phyloP scores from a whole-genome alignment of 2,797 vertebrate genomes.

The Uromys caudimaculatus region DNA sequence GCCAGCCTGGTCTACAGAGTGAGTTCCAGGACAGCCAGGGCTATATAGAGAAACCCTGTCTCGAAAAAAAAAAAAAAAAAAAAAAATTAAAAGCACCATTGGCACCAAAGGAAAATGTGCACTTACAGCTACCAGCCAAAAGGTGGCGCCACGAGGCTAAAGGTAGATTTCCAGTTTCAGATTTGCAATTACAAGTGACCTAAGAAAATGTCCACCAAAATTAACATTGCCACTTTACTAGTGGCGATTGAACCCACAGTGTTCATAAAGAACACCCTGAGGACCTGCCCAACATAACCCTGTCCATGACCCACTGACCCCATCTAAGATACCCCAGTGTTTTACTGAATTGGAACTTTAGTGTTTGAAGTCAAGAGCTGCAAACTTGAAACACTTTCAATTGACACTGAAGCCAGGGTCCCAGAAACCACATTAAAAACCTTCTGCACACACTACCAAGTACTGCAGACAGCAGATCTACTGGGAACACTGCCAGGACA shows the following conservation, averaged over 20 bases:
- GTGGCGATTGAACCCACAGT: neutral
- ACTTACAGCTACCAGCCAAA: conserved; percentile 59
- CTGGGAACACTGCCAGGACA: rapidly evolving
- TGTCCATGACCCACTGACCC: too few relatives aligned
- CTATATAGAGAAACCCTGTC: too few relatives aligned
- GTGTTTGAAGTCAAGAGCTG: neutral
- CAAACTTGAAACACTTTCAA: neutral
- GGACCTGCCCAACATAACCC: neutral
- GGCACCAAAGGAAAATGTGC: neutral
- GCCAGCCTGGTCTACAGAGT: too few relatives aligned
- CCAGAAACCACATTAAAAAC: neutral
- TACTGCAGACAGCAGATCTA: neutral
- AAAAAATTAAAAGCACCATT: neutral
- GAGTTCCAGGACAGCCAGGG: too few relatives aligned
- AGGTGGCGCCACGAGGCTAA: conserved; percentile 78
- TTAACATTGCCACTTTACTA: neutral
- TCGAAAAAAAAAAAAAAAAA: too few relatives aligned
- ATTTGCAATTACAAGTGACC: neutral
- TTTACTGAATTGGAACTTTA: neutral
- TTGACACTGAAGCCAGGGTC: neutral
- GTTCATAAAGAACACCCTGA: neutral
- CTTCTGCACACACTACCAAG: neutral
- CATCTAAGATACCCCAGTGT: neutral
- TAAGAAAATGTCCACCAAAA: neutral
- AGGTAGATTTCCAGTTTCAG: conserved; percentile 13